Conservation (phyloP, 2,797 vertebrate genomes). For the Spinus olivaceus region DNA sequence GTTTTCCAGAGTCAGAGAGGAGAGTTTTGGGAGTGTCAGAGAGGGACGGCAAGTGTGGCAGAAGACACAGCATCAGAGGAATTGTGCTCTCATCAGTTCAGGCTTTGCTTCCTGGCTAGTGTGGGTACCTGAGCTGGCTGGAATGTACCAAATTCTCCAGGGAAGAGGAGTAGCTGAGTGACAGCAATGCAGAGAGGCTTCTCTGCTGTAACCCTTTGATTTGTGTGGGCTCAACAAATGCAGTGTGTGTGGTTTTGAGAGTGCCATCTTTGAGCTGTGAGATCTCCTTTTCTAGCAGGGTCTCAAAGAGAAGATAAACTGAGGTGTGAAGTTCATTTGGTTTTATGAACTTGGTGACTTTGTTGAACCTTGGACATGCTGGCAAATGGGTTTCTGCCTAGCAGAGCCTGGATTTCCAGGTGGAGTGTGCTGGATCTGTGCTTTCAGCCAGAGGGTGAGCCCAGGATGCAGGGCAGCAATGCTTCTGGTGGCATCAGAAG, state of each 20-base stretch:
- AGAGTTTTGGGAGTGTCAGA: neutral
- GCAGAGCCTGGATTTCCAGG: neutral
- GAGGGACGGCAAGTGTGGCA: neutral
- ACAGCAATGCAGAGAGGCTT: neutral
- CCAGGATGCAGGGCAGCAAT: neutral
- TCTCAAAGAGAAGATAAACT: neutral
- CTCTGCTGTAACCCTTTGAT: neutral
- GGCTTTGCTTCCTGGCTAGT: rapidly evolving
- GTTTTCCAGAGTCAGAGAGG: neutral
- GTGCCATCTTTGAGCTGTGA: rapidly evolving
- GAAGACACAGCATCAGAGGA: neutral
- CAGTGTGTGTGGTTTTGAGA: neutral
- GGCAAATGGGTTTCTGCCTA: neutral
- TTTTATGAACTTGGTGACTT: neutral
- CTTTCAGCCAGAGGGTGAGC: neutral
- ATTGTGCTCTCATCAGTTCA: neutral
- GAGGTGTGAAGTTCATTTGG: neutral
- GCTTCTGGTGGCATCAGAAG: neutral
- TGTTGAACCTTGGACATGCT: rapidly evolving
- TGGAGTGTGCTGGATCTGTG: rapidly evolving
- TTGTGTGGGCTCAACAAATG: neutral
- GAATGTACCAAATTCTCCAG: neutral
- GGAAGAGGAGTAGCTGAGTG: neutral
- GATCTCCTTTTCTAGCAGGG: neutral
- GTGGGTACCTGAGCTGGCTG: neutral